phyloP scores from a whole-genome alignment of 2,113 vertebrate genomes.

The Abramis brama region DNA sequence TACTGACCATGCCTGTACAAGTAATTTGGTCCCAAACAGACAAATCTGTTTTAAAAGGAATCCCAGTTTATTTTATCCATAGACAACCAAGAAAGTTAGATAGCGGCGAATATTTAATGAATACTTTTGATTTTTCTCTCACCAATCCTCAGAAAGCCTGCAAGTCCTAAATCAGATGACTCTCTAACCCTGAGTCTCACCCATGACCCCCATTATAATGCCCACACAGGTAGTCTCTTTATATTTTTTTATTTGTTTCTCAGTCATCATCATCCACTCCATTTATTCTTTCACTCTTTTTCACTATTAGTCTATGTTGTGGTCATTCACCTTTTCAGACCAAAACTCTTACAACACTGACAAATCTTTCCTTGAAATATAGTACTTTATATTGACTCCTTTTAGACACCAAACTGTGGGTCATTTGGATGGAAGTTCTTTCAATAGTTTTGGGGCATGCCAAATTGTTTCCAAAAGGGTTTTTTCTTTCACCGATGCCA shows the following conservation, averaged over 20 bases:
- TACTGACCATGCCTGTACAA: background rate
- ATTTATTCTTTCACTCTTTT: background rate
- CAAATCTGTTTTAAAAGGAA: background rate
- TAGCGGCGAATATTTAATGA: background rate
- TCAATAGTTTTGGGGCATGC: background rate
- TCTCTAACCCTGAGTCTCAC: constrained; percentile 71
- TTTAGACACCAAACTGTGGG: background rate
- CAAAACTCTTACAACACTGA: background rate
- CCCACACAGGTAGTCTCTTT: constrained; percentile 69
- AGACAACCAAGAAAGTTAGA: background rate
- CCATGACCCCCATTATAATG: constrained; percentile 65
- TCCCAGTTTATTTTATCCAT: background rate
- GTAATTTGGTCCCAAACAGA: background rate
- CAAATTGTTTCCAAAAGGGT: background rate
- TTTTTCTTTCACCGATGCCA: too few species aligned
- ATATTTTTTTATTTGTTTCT: constrained; percentile 52
- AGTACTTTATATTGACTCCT: background rate
- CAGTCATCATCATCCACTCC: background rate
- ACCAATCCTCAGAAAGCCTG: constrained; percentile 79
- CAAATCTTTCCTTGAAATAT: background rate
- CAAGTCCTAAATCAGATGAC: constrained; percentile 76
- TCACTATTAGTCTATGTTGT: background rate
- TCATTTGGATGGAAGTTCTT: background rate
- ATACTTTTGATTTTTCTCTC: constrained; percentile 54
- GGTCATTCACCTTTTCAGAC: background rate